These are phyloP conservation scores for Aphelocoma coerulescens DNA, from an alignment of 2,113 vertebrate genomes.

Conservation along the genomic window DNA sequence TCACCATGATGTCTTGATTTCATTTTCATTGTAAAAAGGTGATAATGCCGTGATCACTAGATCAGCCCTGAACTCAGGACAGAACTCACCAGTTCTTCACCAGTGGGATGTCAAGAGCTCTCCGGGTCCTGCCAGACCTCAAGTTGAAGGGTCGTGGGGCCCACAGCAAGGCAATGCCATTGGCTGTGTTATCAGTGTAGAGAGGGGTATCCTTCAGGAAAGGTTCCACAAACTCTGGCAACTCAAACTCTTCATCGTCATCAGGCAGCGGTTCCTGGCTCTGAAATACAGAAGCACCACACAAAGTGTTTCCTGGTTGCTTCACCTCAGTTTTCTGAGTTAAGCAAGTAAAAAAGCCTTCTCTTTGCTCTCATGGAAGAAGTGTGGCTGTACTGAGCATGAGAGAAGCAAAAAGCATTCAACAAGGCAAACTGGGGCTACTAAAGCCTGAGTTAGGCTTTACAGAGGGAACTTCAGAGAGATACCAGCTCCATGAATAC, in stretches of 20 bases:
- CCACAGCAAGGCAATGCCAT: constrained; percentile 97
- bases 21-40: neutral
- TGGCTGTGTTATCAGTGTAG: constrained; percentile 96
- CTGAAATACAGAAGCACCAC: constrained; percentile 64
- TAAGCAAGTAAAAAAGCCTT: neutral
- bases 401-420: neutral
- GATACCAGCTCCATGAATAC: neutral
- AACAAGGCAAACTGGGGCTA: neutral
- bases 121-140: constrained; percentile 92
- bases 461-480: neutral
- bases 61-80: neutral
- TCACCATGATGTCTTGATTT: neutral
- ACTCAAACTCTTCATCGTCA: constrained; percentile 97
- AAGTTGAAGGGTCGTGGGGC: constrained; percentile 95
- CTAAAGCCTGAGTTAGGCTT: neutral
- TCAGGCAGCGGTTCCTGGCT: constrained; percentile 96
- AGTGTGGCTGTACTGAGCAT: neutral
- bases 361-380: neutral
- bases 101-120: constrained; percentile 94
- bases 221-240: constrained; percentile 94
- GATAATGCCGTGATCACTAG: neutral
- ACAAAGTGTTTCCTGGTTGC: neutral
- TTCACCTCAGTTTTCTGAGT: neutral
- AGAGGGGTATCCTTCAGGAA: constrained; percentile 96
- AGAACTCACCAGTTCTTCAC: constrained; percentile 94